Conservation (phyloP, 2,888 invertebrate genomes). For the Psylliodes chrysocephalus region DNA sequence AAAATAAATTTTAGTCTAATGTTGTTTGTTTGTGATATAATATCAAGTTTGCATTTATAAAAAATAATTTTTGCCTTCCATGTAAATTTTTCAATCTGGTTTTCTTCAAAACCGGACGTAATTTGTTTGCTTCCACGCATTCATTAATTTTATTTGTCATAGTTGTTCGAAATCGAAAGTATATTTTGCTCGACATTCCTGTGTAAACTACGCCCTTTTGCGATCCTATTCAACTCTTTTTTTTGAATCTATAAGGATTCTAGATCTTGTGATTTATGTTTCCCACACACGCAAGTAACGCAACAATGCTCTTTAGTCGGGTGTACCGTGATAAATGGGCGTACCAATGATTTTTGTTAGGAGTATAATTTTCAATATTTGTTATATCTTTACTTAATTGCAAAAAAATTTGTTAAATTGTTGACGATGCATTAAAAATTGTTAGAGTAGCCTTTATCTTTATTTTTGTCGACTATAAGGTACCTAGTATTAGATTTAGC, state of each 20-base stretch:
- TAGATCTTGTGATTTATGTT: constrained; percentile 35
- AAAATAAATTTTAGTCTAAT: too few species aligned
- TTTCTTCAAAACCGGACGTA: background rate
- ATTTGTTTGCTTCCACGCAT: background rate
- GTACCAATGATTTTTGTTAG: background rate
- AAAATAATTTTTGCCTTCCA: too few species aligned
- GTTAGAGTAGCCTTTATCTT: too few species aligned
- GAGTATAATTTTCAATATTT: too few species aligned
- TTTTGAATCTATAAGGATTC: constrained; percentile 37
- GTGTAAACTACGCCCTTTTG: constrained; percentile 32
- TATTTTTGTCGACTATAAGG: too few species aligned
- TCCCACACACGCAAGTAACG: constrained; percentile 42
- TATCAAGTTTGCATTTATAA: too few species aligned
- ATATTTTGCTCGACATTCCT: constrained; percentile 40
- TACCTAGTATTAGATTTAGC: too few species aligned
- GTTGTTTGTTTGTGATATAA: too few species aligned
- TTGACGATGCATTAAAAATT: too few species aligned
- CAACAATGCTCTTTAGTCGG: constrained; percentile 32
- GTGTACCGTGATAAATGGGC: background rate
- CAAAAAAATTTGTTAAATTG: too few species aligned
- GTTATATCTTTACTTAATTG: too few species aligned
- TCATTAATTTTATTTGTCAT: background rate
- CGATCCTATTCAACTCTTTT: constrained; percentile 37
- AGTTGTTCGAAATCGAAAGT: constrained; percentile 24
- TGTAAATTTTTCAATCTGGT: too few species aligned